Evolutionary conservation across 2,888 invertebrate genomes (phyloP), one percentile per base, ranked within the genome.

Genomic region (Trissoscelio sp.): DNA sequence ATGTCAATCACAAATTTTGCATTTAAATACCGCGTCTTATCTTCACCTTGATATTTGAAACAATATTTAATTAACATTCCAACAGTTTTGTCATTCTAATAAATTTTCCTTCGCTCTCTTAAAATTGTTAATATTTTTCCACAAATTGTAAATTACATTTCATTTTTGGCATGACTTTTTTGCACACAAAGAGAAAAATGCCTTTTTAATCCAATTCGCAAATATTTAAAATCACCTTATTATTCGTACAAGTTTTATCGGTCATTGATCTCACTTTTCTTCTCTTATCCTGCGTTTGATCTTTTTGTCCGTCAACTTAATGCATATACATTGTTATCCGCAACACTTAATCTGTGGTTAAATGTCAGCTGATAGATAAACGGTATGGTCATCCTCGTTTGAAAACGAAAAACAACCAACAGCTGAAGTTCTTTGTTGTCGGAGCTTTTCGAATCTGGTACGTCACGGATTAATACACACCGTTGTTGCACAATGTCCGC

Each of bases 391-490:
- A 16, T 58, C 44, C 7, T 42, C 34, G 9, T 48, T n/a, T 4
- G 22, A n/a, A 67, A 69, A 62, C 34, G 20, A 55, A 64, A 37
- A 64, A 64, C 34, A 46, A 42, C 18, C 18, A 39, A 31, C 55
- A 46, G 20, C 42, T n/a, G 60, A 9, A 18, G 51, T 53, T 42
- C 31, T 73, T 60, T 55, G 67, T 67, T 39, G 39, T 1, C 18
- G 2, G 53, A 31, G 57, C 37, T 57, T 55, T 64, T 37, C 37
- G 12, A 74, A 64, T 62, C 39, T 62, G 31, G 28, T 20, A 53
- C 46, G 73, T 80, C 55, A 74, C 64, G 79, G 74, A 73, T 79
- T 79, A 67, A 69, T 74, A 69, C 73, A 51, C 69, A 64, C 66
- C 55, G 57, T 20, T 46, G 73, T 74, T 79, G 46, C 74, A 74